Evolutionary conservation across 92 coral and sea anemone species (phyloP).

Genomic region (Desmophyllum pertusum): DNA sequence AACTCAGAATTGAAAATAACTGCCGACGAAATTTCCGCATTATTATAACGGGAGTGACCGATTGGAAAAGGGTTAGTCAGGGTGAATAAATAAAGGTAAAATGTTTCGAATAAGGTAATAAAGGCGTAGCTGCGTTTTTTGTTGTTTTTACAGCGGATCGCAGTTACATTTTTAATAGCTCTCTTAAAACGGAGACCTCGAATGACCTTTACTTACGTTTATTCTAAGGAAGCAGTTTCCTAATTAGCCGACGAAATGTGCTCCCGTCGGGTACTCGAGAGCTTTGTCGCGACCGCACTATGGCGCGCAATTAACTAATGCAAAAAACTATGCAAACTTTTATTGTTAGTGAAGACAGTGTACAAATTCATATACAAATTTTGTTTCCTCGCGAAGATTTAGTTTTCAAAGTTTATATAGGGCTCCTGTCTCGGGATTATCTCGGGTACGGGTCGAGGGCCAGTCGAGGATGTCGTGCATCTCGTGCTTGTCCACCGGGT

Average conservation of each 20-base stretch:
- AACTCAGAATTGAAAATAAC: too few relatives aligned
- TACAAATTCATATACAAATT: neutral
- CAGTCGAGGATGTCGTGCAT: conserved; percentile 1
- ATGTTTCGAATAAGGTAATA: neutral
- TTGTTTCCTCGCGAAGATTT: neutral
- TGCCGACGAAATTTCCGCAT: neutral
- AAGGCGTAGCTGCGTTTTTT: neutral
- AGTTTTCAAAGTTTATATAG: neutral
- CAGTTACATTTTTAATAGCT: neutral
- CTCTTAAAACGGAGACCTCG: conserved; percentile 12
- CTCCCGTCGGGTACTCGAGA: too few relatives aligned
- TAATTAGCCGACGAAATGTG: too few relatives aligned
- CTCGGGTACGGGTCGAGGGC: neutral
- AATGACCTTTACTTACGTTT: conserved; percentile 33
- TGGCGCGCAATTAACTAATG: neutral
- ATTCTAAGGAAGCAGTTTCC: neutral
- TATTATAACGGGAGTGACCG: too few relatives aligned
- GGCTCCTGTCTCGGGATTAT: neutral
- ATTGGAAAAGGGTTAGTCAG: too few relatives aligned
- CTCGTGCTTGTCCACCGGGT: conserved; percentile 37
- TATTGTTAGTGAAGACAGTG: neutral
- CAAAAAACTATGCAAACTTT: neutral
- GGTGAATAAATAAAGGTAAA: too few relatives aligned
- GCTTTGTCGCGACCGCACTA: too few relatives aligned
- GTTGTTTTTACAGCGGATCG: neutral